These are phyloP conservation scores for Sus cebifrons DNA, from an alignment of 2,797 vertebrate genomes.

Conservation along the genomic window DNA sequence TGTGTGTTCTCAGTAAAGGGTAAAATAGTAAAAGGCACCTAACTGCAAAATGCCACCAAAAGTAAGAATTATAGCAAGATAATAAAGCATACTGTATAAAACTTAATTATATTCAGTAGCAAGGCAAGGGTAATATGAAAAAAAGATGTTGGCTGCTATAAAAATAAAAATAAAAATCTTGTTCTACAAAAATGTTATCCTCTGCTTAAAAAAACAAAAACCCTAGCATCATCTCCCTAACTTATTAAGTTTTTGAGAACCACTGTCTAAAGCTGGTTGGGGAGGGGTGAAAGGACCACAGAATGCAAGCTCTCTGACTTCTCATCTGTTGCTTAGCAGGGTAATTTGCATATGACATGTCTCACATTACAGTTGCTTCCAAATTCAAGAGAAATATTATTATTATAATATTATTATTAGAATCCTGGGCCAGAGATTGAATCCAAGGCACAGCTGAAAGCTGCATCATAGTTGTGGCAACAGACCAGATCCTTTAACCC, in stretches of 20 bases:
- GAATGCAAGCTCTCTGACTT: neutral
- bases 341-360: neutral
- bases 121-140: neutral
- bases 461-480: too few relatives aligned
- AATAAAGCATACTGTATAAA: neutral
- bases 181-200: neutral
- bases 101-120: conserved; percentile 14
- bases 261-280: neutral
- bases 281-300: neutral
- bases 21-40: neutral
- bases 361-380: neutral
- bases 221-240: neutral
- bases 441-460: too few relatives aligned
- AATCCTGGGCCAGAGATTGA: too few relatives aligned
- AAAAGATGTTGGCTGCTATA: conserved; percentile 5
- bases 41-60: conserved; percentile 8
- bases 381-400: neutral
- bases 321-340: neutral
- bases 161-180: neutral
- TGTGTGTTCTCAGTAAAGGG: conserved; percentile 10
- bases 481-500: too few relatives aligned
- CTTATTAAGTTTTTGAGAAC: conserved; percentile 37
- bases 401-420: too few relatives aligned
- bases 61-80: neutral
- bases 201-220: neutral